Base-by-base conservation (phyloP, 2,888 invertebrate species). In the Epistrophe grossulariae region DNA sequence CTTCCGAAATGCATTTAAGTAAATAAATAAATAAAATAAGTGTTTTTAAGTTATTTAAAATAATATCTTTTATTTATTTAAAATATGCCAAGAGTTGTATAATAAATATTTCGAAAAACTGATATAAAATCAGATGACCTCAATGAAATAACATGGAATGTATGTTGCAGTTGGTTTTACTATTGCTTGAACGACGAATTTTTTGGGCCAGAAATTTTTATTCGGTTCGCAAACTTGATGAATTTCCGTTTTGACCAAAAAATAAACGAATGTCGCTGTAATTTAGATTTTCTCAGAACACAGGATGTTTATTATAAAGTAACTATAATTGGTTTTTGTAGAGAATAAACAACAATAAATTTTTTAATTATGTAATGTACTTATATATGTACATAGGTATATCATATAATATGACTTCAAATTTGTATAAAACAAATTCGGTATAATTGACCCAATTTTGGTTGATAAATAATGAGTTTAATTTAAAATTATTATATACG, bases 181-280 rank as follows among this genome's bases (percentile, higher is more conserved):
- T 66, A 17, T 31, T 66, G 1, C 50, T 50, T 62, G 28, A 38
- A 15, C 70, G 70, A 52, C 45, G 52, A 64, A 17, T 57, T 64
- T 57, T 71, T 64, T 76, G 45, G 74, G 19, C 76, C 71, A 71
- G 64, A 73, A 74, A 79, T 70, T 79, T 76, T 40, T 38, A 68
- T 72, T 55, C 57, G 64, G 40, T 62, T 31, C 68, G 57, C 57
- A 55, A 57, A 60, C 57, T 66, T 83, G 83, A 83, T 83, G 79
- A 70, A 79, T 79, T 84, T 66, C 64, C 68, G 43, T 43, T 77
- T 31, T 17, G 35, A 19, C 35, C 43, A 13, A 35, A 77, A 24
- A 71, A 55, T 76, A 52, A 52, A 59, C 59, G 43, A 66, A 79
- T 79, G 76, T 64, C 57, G 66, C 35, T 79, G 40, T 40, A 74